These are phyloP conservation scores for Olivierus martensii DNA, from an alignment of 1,140 invertebrate species.

Conservation along the genomic window DNA sequence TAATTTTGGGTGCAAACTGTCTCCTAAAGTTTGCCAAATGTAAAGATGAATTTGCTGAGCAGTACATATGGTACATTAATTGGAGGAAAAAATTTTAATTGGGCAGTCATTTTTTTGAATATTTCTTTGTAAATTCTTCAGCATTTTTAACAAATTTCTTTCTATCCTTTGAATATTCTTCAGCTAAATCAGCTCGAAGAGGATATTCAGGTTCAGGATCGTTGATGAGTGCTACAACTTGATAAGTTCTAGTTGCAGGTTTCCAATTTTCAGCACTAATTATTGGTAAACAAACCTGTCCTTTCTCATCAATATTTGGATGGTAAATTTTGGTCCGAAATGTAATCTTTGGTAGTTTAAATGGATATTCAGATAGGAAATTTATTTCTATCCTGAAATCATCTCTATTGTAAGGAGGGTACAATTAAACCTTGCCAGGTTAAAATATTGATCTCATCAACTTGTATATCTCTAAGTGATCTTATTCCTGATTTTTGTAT, in stretches of 20 bases:
- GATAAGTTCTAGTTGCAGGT: constrained; percentile 96
- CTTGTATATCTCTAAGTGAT: constrained; percentile 82
- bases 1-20: no score
- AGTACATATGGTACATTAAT: no score
- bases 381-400: constrained; percentile 95
- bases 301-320: no score
- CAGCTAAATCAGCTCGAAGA: constrained; percentile 83
- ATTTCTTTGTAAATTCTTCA: constrained; percentile 95
- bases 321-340: no score
- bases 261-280: constrained; percentile 99
- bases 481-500: constrained; percentile 68
- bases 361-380: constrained; percentile 97
- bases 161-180: constrained; percentile 87
- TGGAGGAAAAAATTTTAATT: constrained; percentile 44
- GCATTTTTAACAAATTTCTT: constrained; percentile 98
- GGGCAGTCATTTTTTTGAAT: constrained; percentile 85
- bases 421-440: constrained; percentile 11
- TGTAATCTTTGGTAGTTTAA: constrained; percentile 90
- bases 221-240: constrained; percentile 94
- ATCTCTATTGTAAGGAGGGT: constrained; percentile 89
- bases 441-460: constrained; percentile 85
- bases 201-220: constrained; percentile 98
- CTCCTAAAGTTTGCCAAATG: no score
- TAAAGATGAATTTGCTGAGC: no score
- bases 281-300: no score